phyloP scores from a whole-genome alignment of 2,888 invertebrate species.

The Trypoxylon attenuatum region DNA sequence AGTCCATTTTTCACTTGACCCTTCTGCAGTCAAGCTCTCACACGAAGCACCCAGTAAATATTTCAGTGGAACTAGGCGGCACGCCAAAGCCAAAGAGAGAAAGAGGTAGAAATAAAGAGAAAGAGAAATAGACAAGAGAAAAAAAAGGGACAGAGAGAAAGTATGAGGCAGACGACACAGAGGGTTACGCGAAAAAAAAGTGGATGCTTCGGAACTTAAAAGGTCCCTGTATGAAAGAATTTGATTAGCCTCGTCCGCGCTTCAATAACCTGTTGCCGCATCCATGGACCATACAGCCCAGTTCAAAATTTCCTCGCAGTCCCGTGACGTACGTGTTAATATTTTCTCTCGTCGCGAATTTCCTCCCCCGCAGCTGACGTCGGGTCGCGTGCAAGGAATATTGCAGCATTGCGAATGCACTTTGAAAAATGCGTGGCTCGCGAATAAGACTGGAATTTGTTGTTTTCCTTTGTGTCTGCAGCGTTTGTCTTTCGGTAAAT shows the following conservation, averaged over 20 bases:
- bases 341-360: constrained; percentile 13
- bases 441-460: too few species aligned
- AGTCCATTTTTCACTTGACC: too few species aligned
- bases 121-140: too few species aligned
- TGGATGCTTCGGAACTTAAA: background rate
- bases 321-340: constrained; percentile 7
- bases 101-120: too few species aligned
- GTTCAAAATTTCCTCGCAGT: constrained; percentile 11
- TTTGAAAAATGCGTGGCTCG: too few species aligned
- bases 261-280: constrained; percentile 40
- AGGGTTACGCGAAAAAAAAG: background rate
- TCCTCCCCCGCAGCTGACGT: constrained; percentile 21
- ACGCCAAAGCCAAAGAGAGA: too few species aligned
- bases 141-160: too few species aligned
- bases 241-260: constrained; percentile 1
- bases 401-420: constrained; percentile 26
- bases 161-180: background rate
- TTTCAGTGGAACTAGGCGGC: too few species aligned
- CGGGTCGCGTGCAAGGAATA: constrained; percentile 17
- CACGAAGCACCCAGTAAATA: too few species aligned
- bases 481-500: too few species aligned
- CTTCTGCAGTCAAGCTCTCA: too few species aligned
- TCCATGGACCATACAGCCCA: constrained; percentile 1
- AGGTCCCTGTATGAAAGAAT: background rate
- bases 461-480: too few species aligned